Evolutionary conservation across 2,797 vertebrate genomes (phyloP), one percentile per base, ranked within the genome.

Genomic region (Pelobates cultripes): DNA sequence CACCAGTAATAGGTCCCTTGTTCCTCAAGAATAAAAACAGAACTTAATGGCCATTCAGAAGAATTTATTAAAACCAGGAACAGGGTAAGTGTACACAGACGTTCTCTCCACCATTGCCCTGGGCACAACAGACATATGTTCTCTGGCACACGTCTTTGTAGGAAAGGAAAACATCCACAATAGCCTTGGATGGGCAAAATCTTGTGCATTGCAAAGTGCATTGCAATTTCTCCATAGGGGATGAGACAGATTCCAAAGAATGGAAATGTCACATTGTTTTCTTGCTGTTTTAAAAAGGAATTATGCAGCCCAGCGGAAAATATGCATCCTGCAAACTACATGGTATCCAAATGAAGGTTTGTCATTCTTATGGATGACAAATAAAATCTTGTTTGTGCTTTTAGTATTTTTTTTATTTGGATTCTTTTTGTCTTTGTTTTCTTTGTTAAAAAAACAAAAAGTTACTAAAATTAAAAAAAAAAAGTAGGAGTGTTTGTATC

Each of bases 61-160:
- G 93, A 92, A 95, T 94, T 96, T 92, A 95, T 96, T 95, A 92
- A 91, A 92, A 87, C 85, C 92, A 89, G 90, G 85, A 89, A 86
- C 86, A 78, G 88, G 83, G 90, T 96, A 95, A 95, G 95, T 94
- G 93, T 95, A 94, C 94, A 94, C 94, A 95, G 92, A 91, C 92
- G 89, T 82, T 57, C 8, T 60, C 84, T 84, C 76, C 79, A 85
- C 84, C 87, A 80, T 86, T 86, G 83, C 87, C 85, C 80, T 86
- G 73, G 88, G 87, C 86, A 87, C 71, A 85, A 80, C 80, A 87
- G 83, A 83, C 85, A 79, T 85, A 76, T 86, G 76, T 85, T 86
- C 85, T 86, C 85, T 88, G 80, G 79, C 80, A 88, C 77, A 84
- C 79, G 5, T 51, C 47, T 87, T 86, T 84, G 0, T 10, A 53